Evolutionary conservation across 2,797 vertebrate species (phyloP).

Genomic region (Parauchenoglanis punctatus): DNA sequence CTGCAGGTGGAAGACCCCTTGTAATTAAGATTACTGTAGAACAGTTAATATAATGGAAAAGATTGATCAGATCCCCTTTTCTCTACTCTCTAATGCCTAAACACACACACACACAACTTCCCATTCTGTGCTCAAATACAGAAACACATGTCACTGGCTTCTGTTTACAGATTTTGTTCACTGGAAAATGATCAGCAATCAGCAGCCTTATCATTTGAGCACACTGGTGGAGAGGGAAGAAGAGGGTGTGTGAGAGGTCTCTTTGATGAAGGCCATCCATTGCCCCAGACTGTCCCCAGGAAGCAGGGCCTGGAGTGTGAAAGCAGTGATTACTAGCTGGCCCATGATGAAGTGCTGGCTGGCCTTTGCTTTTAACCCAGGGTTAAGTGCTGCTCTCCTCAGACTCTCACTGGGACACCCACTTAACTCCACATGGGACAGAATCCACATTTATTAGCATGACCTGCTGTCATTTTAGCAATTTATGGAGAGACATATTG

Average conservation of each 20-base stretch:
- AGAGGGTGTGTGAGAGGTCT: constrained; percentile 46
- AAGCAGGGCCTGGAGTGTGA: constrained; percentile 59
- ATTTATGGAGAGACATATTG: background rate
- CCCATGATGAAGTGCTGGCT: constrained; percentile 71
- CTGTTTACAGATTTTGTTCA: constrained; percentile 70
- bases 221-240: constrained; percentile 43
- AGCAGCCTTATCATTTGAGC: constrained; percentile 70
- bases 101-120: background rate
- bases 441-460: constrained; percentile 32
- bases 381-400: constrained; percentile 62
- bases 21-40: constrained; percentile 62
- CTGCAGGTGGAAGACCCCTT: constrained; percentile 38
- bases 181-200: constrained; percentile 70
- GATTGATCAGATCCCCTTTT: constrained; percentile 48
- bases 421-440: constrained; percentile 36
- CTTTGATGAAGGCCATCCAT: constrained; percentile 68
- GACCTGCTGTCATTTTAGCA: constrained; percentile 31
- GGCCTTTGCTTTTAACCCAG: constrained; percentile 62
- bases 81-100: constrained; percentile 31
- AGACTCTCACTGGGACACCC: constrained; percentile 56
- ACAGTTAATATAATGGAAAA: constrained; percentile 37
- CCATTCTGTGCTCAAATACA: background rate
- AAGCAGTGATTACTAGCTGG: constrained; percentile 74
- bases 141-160: constrained; percentile 1
- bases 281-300: constrained; percentile 65